Conservation (phyloP, 2,888 invertebrate genomes). For the Hirudinaria manillensis region DNA sequence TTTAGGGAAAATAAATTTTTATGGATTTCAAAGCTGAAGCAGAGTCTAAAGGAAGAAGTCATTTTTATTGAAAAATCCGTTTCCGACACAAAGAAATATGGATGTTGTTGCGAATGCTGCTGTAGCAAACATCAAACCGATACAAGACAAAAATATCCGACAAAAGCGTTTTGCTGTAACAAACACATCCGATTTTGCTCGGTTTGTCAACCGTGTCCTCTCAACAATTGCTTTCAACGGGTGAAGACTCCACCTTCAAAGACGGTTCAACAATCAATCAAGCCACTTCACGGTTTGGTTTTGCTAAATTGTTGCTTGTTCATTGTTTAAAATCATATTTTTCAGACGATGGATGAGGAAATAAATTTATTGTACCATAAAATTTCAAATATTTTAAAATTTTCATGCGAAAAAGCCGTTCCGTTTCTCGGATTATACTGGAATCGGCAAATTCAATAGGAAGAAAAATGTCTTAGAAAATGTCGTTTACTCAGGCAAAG, state of each 20-base stretch:
- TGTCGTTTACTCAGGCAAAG: background rate
- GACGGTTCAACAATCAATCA: too few species aligned
- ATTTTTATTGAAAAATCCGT: background rate
- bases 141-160: background rate
- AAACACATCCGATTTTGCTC: background rate
- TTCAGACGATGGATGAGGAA: too few species aligned
- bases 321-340: too few species aligned
- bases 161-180: background rate
- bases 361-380: too few species aligned
- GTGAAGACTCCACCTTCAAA: too few species aligned
- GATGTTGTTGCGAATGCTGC: constrained; percentile 1
- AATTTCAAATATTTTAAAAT: background rate
- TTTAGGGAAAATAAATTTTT: background rate
- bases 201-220: too few species aligned
- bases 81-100: background rate
- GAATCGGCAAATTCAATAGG: background rate
- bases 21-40: background rate
- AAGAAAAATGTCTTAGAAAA: background rate
- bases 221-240: too few species aligned
- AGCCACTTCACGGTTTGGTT: too few species aligned
- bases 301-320: too few species aligned
- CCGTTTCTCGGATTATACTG: background rate
- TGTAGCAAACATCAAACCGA: background rate
- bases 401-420: background rate
- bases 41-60: background rate